A percentile compares a stretch with the other conserved stretches of the same genome.
Evolutionary conservation across 2,797 vertebrate species (phyloP).

Genomic region (Triplophysa bombifrons): DNA sequence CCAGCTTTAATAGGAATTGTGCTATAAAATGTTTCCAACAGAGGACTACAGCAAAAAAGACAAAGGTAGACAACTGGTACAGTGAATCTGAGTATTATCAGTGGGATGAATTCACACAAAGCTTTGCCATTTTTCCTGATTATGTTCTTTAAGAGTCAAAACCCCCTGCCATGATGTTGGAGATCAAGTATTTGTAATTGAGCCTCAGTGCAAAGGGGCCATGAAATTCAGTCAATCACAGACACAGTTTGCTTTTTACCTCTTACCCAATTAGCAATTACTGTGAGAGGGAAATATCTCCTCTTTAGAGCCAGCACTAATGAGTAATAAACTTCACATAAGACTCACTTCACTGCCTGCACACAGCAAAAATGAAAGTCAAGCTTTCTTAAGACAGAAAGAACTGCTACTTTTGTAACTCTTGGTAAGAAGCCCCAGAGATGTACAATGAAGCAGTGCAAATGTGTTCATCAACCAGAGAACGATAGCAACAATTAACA

Average conservation of each 20-base stretch:
- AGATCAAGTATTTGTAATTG: constrained; percentile 59
- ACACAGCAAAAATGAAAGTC: constrained; percentile 38
- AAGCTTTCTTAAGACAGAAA: constrained; percentile 38
- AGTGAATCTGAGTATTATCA: constrained; percentile 17
- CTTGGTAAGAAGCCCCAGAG: constrained; percentile 35
- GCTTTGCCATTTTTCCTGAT: constrained; percentile 34
- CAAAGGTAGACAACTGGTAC: not conserved
- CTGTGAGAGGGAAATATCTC: constrained; percentile 52
- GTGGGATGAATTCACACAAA: constrained; percentile 37
- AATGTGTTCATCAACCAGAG: constrained; percentile 55
- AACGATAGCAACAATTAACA: constrained; percentile 54
- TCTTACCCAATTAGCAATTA: constrained; percentile 63
- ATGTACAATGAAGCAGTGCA: constrained; percentile 40
- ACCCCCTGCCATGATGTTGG: constrained; percentile 43
- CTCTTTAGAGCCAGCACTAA: constrained; percentile 56
- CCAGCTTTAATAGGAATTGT: constrained; percentile 16
- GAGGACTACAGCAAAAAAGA: not conserved
- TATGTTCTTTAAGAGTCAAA: constrained; percentile 47
- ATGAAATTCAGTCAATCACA: constrained; percentile 61
- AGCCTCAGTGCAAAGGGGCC: constrained; percentile 50
- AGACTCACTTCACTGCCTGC: constrained; percentile 46
- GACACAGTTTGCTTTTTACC: constrained; percentile 56
- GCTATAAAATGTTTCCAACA: constrained; percentile 33
- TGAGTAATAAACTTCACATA: constrained; percentile 63
- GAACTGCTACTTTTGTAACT: constrained; percentile 37